phyloP scores from a whole-genome alignment of 2,888 invertebrate genomes.

The Drosophila aldrichi region DNA sequence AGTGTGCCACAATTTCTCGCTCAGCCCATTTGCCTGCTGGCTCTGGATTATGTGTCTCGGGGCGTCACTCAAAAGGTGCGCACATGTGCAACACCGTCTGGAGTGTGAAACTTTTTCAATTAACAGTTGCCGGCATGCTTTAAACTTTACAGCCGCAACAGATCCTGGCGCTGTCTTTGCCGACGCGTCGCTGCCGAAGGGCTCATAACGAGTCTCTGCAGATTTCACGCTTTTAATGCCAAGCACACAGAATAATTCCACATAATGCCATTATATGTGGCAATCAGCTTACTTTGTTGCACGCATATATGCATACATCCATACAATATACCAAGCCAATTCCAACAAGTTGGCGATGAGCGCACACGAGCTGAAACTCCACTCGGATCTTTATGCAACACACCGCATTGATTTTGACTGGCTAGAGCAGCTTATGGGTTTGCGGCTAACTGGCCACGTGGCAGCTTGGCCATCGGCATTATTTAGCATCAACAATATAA shows the following conservation, averaged over 20 bases:
- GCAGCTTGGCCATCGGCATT: constrained; percentile 20
- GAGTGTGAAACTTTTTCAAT: constrained; percentile 76
- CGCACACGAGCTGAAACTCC: not conserved
- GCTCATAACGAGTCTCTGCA: constrained; percentile 59
- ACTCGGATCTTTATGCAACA: constrained; percentile 41
- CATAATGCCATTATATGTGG: constrained; percentile 64
- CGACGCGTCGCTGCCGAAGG: constrained; percentile 35
- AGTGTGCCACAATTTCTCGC: constrained; percentile 31
- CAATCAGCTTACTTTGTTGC: constrained; percentile 47
- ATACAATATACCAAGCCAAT: constrained; percentile 34
- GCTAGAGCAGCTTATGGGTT: constrained; percentile 22
- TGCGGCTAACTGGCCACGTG: constrained; percentile 43
- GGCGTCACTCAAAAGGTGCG: constrained; percentile 56
- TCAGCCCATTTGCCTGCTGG: not conserved
- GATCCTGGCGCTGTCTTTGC: constrained; percentile 9
- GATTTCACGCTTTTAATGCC: constrained; percentile 59
- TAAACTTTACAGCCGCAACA: constrained; percentile 57
- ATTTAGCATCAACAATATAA: constrained; percentile 14
- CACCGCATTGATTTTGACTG: constrained; percentile 35
- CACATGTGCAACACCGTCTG: constrained; percentile 53
- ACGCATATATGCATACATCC: not conserved
- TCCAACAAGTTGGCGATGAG: not conserved
- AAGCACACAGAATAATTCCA: constrained; percentile 19
- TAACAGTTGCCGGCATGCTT: constrained; percentile 70
- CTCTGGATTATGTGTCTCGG: constrained; percentile 18